Base-by-base conservation (phyloP, 2,113 vertebrate species). In the Otolemur garnettii region DNA sequence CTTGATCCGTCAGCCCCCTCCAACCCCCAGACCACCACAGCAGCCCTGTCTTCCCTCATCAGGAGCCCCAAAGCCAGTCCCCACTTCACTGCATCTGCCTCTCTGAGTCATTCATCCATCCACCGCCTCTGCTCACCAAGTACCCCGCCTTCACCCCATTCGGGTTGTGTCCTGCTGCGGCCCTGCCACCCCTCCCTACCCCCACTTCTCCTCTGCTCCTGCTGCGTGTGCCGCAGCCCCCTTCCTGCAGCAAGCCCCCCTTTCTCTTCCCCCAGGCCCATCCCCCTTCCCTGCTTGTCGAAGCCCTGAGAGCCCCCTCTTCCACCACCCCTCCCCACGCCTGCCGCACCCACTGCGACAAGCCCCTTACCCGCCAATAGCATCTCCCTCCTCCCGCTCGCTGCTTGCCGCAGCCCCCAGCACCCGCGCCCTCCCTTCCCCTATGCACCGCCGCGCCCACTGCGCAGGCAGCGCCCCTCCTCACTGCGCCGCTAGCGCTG, bases 311-410 rank as follows among this genome's bases (percentile, higher is more conserved):
- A n/a, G 50, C 64, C 33, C 77, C 57, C 62, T 26, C 35, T 55
- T n/a, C 59, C 9, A 66, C 84, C 84, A 84, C 75, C 69, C 69
- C 75, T 59, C 45, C 62, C 82, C 62, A 2, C 1, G 26, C 57
- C 93, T 0, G 96, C 96, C 95, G 80, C 96, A 12, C 92, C 94
- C 97, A 93, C 96, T 97, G 96, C 97, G 94, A 88, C 96, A 90
- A 93, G 95, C 92, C 97, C 97, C 97, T 96, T 90, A 75, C 94
- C 94, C 75, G 84, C 95, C 96, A 94, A 97, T 97, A 96, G 75
- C 82, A 21, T 5, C 18, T 21, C 78, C 62, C n/a, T 30, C 78
- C 30, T 45, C 85, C 69, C 57, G 57, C 90, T 64, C 33, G 13
- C 26, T 66, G 59, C 60, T 79, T 77, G 45, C 74, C 35, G 87